phyloP scores from a whole-genome alignment of 2,888 invertebrate genomes.

The Himalopsyche japonica region DNA sequence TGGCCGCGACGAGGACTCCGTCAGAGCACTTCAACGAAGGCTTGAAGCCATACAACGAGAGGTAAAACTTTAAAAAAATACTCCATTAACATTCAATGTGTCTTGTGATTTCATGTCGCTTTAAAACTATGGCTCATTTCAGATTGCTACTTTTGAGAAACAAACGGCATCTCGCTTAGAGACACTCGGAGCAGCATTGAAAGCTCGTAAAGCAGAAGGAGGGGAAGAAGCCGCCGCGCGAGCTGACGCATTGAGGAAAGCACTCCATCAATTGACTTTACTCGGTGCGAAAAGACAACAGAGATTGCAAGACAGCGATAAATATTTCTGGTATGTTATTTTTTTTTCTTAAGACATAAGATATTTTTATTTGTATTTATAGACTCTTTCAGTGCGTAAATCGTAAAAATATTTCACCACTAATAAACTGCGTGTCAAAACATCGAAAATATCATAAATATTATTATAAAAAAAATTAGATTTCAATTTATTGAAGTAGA shows the following conservation, averaged over 20 bases:
- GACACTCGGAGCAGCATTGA: constrained; percentile 25
- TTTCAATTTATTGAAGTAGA: no score
- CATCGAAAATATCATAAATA: no score
- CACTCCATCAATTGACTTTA: constrained; percentile 54
- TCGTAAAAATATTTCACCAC: no score
- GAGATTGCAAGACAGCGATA: constrained; percentile 61
- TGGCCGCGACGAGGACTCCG: constrained; percentile 92
- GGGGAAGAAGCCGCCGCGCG: constrained; percentile 48
- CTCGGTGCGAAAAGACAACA: constrained; percentile 59
- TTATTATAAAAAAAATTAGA: no score
- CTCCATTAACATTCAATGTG: not conserved
- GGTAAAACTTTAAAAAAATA: constrained; percentile 49
- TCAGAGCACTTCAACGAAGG: constrained; percentile 79
- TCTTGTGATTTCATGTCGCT: not conserved
- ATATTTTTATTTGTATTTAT: no score
- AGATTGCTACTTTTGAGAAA: constrained; percentile 39
- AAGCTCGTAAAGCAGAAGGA: constrained; percentile 51
- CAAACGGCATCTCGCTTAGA: constrained; percentile 30
- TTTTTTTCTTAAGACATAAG: no score
- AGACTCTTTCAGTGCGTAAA: no score
- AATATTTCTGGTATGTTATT: constrained; percentile 59
- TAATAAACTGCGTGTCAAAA: no score
- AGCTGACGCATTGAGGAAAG: constrained; percentile 47
- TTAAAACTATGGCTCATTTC: not conserved
- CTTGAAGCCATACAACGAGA: constrained; percentile 84